Evolutionary conservation across 2,797 vertebrate genomes (phyloP).

Genomic region (Hafferia zeledoni): DNA sequence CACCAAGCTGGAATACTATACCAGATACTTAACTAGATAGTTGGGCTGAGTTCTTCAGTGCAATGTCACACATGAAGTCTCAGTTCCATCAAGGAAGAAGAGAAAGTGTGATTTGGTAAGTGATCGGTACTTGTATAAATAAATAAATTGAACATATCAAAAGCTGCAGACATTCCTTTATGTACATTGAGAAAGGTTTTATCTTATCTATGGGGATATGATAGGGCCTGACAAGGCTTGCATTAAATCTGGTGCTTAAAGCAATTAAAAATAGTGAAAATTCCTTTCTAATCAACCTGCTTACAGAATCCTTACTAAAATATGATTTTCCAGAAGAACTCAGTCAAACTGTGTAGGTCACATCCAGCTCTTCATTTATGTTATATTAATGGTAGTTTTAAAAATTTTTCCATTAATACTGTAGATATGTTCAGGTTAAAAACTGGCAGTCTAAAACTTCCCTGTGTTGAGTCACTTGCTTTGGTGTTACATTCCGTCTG

Average conservation of each 20-base stretch:
- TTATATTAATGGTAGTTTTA: neutral
- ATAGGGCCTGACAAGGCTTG: neutral
- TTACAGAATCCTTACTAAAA: neutral
- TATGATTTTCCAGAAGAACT: neutral
- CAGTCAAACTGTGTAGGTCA: neutral
- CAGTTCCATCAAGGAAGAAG: neutral
- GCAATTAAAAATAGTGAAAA: neutral
- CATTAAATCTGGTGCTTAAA: neutral
- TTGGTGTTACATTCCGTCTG: neutral
- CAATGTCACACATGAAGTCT: too few relatives aligned
- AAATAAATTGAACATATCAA: neutral
- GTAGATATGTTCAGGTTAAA: neutral
- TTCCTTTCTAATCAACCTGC: neutral
- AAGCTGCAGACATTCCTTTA: neutral
- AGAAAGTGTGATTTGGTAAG: neutral
- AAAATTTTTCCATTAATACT: neutral
- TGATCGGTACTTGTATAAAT: neutral
- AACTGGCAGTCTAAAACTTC: neutral
- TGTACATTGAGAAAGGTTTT: neutral
- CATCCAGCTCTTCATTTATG: neutral
- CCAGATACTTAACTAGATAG: neutral
- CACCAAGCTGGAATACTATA: neutral
- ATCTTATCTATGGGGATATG: neutral
- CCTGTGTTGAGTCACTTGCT: rapidly evolving
- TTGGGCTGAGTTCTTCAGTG: neutral